These are phyloP conservation scores for Hemibagrus guttatus DNA, from an alignment of 2,797 vertebrate species.

Conservation along the genomic window DNA sequence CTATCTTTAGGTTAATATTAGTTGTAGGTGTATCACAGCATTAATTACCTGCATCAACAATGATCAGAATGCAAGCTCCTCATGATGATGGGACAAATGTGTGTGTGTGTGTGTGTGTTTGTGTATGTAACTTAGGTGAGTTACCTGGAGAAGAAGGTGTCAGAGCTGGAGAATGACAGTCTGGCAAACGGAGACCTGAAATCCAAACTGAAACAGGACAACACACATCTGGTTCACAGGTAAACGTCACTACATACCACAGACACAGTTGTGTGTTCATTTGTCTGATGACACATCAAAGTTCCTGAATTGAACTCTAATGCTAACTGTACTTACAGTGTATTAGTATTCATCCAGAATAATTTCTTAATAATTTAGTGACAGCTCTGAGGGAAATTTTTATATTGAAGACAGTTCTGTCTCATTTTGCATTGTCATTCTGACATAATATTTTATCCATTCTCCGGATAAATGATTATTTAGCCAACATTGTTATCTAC, in stretches of 20 bases:
- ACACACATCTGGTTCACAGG: slow-evolving; percentile 96
- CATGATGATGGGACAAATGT: not conserved
- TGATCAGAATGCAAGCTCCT: not conserved
- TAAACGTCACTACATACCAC: slow-evolving; percentile 56
- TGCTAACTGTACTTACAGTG: not conserved
- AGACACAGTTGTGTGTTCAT: not conserved
- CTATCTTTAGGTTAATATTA: too few species aligned
- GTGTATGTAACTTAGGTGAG: slow-evolving; percentile 74
- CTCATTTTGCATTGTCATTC: not conserved
- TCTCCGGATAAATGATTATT: not conserved
- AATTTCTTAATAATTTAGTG: not conserved
- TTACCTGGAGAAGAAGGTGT: slow-evolving; percentile 92
- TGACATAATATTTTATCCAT: not conserved
- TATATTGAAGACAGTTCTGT: not conserved
- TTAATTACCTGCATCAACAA: not conserved
- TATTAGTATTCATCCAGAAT: too few species aligned
- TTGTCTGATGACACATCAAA: not conserved
- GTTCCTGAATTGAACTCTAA: not conserved
- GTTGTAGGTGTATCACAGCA: too few species aligned
- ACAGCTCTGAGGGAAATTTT: not conserved
- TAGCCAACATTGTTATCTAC: not conserved
- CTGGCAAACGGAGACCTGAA: slow-evolving; percentile 88
- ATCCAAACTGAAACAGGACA: slow-evolving; percentile 94
- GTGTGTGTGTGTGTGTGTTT: slow-evolving; percentile 7
- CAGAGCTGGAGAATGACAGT: slow-evolving; percentile 91